Conservation (phyloP, 2,797 vertebrate species). For the Sebastes alutus region DNA sequence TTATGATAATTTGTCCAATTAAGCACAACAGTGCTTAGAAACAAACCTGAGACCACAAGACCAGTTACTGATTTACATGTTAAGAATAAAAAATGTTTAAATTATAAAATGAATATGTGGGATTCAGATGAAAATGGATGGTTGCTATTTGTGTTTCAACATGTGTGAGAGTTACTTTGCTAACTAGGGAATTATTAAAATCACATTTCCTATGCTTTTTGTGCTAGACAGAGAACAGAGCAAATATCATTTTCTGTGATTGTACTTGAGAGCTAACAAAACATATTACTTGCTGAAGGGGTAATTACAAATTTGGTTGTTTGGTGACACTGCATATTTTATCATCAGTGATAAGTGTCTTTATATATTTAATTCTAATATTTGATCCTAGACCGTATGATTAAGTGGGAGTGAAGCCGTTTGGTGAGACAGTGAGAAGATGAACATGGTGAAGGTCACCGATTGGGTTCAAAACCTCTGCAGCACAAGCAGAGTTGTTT, state of each 20-base stretch:
- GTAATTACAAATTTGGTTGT: conserved; percentile 4
- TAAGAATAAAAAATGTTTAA: background rate
- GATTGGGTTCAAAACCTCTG: background rate
- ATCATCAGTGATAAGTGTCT: background rate
- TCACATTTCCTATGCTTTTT: background rate
- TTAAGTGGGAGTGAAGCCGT: background rate
- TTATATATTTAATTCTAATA: background rate
- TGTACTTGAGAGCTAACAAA: background rate
- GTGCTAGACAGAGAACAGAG: background rate
- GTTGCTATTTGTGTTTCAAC: background rate
- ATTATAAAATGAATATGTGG: conserved; percentile 1
- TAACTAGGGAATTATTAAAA: conserved; percentile 7
- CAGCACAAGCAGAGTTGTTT: background rate
- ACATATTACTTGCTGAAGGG: conserved; percentile 8
- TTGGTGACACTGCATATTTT: background rate
- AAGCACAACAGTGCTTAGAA: background rate
- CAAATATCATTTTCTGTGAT: background rate
- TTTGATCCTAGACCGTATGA: background rate
- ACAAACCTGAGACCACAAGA: background rate
- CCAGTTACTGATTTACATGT: background rate
- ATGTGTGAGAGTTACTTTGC: conserved; percentile 10
- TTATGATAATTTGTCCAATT: background rate
- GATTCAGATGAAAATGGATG: background rate
- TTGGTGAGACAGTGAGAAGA: background rate
- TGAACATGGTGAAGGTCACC: background rate